A percentile compares a stretch with the other conserved stretches of the same genome.
Evolutionary conservation across 1,140 invertebrate species (phyloP).

Genomic region (Cylas formicarius): DNA sequence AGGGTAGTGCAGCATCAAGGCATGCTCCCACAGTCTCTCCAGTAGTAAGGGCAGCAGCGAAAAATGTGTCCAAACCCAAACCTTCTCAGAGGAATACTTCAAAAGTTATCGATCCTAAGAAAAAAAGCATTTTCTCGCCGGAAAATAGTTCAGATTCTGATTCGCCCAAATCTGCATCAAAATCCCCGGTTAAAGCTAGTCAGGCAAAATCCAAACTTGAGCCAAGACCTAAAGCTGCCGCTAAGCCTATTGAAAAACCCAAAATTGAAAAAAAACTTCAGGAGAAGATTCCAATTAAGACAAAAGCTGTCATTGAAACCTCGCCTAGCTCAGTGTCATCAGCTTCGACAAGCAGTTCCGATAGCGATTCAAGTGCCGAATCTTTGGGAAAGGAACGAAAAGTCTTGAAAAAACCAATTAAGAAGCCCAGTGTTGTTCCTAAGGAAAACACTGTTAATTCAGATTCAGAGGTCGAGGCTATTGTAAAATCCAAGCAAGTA

Average conservation of each 20-base stretch:
- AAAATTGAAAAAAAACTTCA: constrained; percentile 32
- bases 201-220: constrained; percentile 28
- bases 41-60: constrained; percentile 7
- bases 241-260: constrained; percentile 34
- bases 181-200: constrained; percentile 10
- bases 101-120: constrained; percentile 48
- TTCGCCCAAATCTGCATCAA: constrained; percentile 34
- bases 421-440: constrained; percentile 34
- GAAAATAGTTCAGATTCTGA: constrained; percentile 70
- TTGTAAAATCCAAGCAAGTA: constrained; percentile 26
- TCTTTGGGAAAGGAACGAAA: constrained; percentile 32
- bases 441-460: constrained; percentile 34
- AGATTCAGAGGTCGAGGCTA: constrained; percentile 37
- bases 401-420: constrained; percentile 39
- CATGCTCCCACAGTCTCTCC: constrained; percentile 7
- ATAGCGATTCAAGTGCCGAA: constrained; percentile 39
- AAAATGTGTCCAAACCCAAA: constrained; percentile 16
- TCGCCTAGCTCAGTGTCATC: constrained; percentile 44
- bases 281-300: constrained; percentile 36
- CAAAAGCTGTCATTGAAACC: constrained; percentile 34
- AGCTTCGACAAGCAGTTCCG: constrained; percentile 38
- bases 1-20: constrained; percentile 11
- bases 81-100: constrained; percentile 18
- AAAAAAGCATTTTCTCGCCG: constrained; percentile 76
- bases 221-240: constrained; percentile 37